phyloP scores from a whole-genome alignment of 2,113 vertebrate species.

The Baryphthengus martii region DNA sequence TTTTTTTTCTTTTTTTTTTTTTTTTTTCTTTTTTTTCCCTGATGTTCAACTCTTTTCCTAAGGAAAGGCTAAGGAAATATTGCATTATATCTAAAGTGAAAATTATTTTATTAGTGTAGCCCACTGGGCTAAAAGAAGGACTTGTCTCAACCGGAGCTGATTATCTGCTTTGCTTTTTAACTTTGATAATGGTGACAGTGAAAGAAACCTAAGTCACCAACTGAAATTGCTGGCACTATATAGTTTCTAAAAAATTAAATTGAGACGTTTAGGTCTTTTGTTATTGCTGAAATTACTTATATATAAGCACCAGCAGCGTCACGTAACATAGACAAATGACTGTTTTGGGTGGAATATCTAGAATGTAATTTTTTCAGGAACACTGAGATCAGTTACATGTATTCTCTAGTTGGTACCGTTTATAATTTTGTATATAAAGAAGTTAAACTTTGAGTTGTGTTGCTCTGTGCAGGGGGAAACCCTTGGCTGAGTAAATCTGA shows the following conservation, averaged over 20 bases:
- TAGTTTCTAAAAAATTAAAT: not conserved
- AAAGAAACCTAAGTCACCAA: not conserved
- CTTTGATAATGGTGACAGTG: not conserved
- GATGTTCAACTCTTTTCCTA: slow-evolving; percentile 19
- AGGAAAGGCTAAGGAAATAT: not conserved
- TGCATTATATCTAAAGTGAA: not conserved
- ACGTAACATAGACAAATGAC: not conserved
- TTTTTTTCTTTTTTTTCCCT: not conserved
- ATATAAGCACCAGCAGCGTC: not conserved
- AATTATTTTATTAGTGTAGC: not conserved
- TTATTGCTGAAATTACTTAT: not conserved
- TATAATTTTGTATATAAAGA: not conserved
- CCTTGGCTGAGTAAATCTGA: not conserved
- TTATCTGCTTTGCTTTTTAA: not conserved
- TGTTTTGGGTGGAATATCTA: not conserved
- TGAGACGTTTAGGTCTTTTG: not conserved
- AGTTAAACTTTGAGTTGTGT: not conserved
- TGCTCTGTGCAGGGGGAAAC: not conserved
- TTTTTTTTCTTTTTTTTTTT: not conserved
- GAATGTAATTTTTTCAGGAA: not conserved
- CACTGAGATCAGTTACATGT: not conserved
- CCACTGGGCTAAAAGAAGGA: not conserved
- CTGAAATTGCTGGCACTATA: not conserved
- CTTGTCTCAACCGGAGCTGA: not conserved
- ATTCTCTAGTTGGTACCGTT: not conserved